Conservation (phyloP, 2,797 vertebrate species). For the Bryconaethiops microstoma region DNA sequence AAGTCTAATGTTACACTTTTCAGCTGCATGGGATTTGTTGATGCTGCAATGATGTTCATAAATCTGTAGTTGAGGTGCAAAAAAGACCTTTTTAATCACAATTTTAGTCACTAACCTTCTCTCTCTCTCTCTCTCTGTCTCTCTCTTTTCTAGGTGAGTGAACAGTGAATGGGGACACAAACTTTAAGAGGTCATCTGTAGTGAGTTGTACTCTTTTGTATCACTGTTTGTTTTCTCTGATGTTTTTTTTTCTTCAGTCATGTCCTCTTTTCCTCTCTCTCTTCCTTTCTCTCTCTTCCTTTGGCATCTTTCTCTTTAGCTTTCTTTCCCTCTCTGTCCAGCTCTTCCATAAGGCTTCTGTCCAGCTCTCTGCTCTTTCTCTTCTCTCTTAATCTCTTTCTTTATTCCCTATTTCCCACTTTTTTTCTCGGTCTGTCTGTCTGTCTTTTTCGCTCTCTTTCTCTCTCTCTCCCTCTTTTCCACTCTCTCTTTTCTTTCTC, state of each 20-base stretch:
- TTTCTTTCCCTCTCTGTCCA: neutral
- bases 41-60: constrained; percentile 2
- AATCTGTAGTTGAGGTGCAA: neutral
- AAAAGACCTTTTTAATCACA: neutral
- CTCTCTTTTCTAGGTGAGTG: constrained; percentile 46
- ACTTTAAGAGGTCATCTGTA: constrained; percentile 23
- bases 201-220: constrained; percentile 35
- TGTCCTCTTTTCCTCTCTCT: neutral
- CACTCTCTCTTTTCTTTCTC: no score
- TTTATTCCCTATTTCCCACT: neutral
- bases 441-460: neutral
- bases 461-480: neutral
- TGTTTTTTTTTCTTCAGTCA: neutral
- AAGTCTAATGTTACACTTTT: neutral
- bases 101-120: neutral
- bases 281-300: neutral
- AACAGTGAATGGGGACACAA: constrained; percentile 16
- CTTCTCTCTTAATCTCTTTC: neutral
- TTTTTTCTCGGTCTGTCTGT: neutral
- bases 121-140: constrained; percentile 15
- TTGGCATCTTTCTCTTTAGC: neutral
- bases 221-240: constrained; percentile 37
- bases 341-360: neutral
- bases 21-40: neutral
- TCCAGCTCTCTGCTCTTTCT: no score